phyloP scores from a whole-genome alignment of 2,888 invertebrate genomes.

The Orthosia incerta region DNA sequence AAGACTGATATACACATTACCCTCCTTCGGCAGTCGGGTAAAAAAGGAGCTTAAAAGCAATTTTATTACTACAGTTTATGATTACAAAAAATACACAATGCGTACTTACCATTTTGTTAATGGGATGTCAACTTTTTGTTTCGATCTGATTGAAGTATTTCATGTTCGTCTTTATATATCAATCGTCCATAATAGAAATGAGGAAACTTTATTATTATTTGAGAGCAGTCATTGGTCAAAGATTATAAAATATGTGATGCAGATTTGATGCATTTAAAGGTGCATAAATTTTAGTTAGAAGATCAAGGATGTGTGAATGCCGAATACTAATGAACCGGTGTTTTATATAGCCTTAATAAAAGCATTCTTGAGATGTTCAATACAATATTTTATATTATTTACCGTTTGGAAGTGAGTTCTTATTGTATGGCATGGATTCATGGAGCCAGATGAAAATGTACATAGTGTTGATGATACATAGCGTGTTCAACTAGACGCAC shows the following conservation, averaged over 20 bases:
- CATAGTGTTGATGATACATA: too few species aligned
- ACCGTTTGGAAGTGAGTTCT: neutral
- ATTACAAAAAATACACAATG: neutral
- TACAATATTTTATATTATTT: too few species aligned
- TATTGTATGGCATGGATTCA: neutral
- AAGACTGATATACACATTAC: too few species aligned
- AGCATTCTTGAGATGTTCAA: neutral
- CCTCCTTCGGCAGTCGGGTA: too few species aligned
- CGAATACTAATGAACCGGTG: slow-evolving; percentile 6
- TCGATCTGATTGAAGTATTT: slow-evolving; percentile 71
- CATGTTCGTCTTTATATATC: slow-evolving; percentile 76
- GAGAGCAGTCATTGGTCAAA: slow-evolving; percentile 57
- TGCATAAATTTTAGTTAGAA: slow-evolving; percentile 17
- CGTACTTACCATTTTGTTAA: slow-evolving; percentile 81
- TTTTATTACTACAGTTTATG: neutral
- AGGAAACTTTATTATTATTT: slow-evolving; percentile 64
- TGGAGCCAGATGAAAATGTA: too few species aligned
- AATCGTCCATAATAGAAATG: slow-evolving; percentile 70
- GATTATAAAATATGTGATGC: slow-evolving; percentile 58
- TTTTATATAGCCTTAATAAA: slow-evolving; percentile 2
- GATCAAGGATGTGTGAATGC: neutral
- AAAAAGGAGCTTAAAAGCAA: neutral
- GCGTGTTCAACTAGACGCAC: too few species aligned
- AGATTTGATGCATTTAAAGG: slow-evolving; percentile 34
- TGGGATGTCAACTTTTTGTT: slow-evolving; percentile 71